phyloP scores from a whole-genome alignment of 2,888 invertebrate species.

The Trissolcus brochymenae region DNA sequence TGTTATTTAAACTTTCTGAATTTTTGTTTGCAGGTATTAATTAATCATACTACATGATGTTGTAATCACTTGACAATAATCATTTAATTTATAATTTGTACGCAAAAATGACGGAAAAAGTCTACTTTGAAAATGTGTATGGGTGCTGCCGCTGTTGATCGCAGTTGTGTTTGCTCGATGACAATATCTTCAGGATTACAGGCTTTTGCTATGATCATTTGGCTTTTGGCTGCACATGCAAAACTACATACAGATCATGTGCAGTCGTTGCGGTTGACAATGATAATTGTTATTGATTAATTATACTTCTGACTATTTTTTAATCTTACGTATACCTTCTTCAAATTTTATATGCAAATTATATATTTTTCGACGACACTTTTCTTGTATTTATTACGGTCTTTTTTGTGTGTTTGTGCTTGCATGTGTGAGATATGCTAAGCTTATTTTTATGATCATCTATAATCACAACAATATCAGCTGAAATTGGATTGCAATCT shows the following conservation, averaged over 20 bases:
- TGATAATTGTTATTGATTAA: conserved; percentile 62
- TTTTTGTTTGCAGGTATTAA: conserved; percentile 71
- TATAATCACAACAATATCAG: neutral
- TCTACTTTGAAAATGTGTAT: too few relatives aligned
- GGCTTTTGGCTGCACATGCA: conserved; percentile 66
- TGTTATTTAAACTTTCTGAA: conserved; percentile 60
- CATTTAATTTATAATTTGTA: conserved; percentile 1
- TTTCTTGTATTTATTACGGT: conserved; percentile 48
- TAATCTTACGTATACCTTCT: conserved; percentile 24
- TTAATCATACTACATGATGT: conserved; percentile 43
- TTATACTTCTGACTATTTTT: conserved; percentile 7
- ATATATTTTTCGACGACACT: conserved; percentile 61
- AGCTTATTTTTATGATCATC: conserved; percentile 63
- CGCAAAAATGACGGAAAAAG: neutral
- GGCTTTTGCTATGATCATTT: conserved; percentile 63
- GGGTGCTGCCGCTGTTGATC: conserved; percentile 64
- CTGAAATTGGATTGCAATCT: conserved; percentile 1
- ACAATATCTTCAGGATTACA: conserved; percentile 55
- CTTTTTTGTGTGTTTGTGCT: conserved; percentile 73
- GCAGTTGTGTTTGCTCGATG: conserved; percentile 69
- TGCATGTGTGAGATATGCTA: conserved; percentile 75
- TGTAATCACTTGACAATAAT: conserved; percentile 10
- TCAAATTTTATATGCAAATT: conserved; percentile 56
- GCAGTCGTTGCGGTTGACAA: conserved; percentile 71
- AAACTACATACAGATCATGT: conserved; percentile 62